A percentile compares a stretch with the other conserved stretches of the same genome.
phyloP scores from a whole-genome alignment of 2,888 invertebrate species.

The Eulithis testata region DNA sequence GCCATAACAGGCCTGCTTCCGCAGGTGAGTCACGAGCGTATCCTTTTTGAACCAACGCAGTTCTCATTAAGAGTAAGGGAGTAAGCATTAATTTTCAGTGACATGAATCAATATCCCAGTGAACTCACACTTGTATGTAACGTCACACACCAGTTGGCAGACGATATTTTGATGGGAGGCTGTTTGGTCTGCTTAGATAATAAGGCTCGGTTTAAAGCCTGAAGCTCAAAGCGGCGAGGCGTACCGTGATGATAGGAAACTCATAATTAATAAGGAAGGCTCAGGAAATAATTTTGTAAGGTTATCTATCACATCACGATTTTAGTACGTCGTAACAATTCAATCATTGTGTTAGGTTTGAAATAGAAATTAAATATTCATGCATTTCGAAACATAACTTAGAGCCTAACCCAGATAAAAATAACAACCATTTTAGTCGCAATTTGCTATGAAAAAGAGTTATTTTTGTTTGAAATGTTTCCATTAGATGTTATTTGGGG shows the following conservation, averaged over 20 bases:
- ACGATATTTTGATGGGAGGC: conserved; percentile 80
- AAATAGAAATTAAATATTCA: too few relatives aligned
- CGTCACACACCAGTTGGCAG: conserved; percentile 68
- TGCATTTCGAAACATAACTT: too few relatives aligned
- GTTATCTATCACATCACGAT: too few relatives aligned
- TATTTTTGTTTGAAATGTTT: too few relatives aligned
- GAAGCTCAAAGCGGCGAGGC: conserved; percentile 19
- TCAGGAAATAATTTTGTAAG: too few relatives aligned
- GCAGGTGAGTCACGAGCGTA: conserved; percentile 58
- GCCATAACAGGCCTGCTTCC: conserved; percentile 60
- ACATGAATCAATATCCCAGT: conserved; percentile 81
- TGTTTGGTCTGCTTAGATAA: conserved; percentile 67
- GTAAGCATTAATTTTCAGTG: conserved; percentile 75
- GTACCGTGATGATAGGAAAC: background rate
- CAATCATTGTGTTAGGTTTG: too few relatives aligned
- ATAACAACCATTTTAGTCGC: too few relatives aligned
- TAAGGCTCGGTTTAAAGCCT: conserved; percentile 43
- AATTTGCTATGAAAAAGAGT: too few relatives aligned
- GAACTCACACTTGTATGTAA: conserved; percentile 69
- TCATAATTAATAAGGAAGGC: too few relatives aligned
- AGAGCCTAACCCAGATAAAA: too few relatives aligned
- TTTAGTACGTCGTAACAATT: too few relatives aligned
- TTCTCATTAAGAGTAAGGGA: conserved; percentile 78
- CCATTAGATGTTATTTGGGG: too few relatives aligned
- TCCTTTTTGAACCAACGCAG: conserved; percentile 71